Conservation (phyloP, 2,113 vertebrate species). For the Clupea harengus region DNA sequence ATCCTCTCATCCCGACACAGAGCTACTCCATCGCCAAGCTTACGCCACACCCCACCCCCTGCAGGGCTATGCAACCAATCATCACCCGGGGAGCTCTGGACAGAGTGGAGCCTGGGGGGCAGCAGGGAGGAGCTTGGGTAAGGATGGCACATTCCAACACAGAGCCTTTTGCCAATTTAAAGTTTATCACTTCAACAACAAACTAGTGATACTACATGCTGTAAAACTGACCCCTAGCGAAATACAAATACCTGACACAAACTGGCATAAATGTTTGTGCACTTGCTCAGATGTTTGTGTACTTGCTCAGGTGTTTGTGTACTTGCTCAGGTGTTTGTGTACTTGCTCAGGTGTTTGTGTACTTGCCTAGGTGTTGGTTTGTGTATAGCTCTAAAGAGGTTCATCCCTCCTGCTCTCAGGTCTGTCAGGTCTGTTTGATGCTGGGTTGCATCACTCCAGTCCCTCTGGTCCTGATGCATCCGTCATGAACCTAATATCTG, state of each 20-base stretch:
- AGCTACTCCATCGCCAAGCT: conserved; percentile 85
- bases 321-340: background rate
- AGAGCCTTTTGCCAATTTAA: background rate
- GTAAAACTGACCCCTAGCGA: background rate
- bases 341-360: background rate
- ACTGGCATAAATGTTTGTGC: background rate
- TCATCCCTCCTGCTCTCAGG: conserved; percentile 59
- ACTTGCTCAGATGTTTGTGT: background rate
- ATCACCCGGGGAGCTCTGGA: conserved; percentile 81
- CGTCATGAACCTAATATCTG: conserved; percentile 91
- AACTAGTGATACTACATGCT: background rate
- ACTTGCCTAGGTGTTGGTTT: background rate
- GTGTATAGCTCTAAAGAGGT: background rate
- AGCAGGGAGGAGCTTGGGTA: conserved; percentile 69
- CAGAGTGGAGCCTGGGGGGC: conserved; percentile 66
- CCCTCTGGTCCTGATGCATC: conserved; percentile 81
- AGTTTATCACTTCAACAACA: background rate
- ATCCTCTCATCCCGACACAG: conserved; percentile 84
- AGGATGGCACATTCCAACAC: conserved; percentile 24
- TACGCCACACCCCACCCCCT: conserved; percentile 83
- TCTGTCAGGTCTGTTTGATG: conserved; percentile 85
- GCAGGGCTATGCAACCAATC: conserved; percentile 89
- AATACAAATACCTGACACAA: background rate
- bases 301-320: background rate
- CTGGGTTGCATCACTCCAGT: conserved; percentile 82